Percentiles rank a stretch among this genome's conserved stretches.
These are phyloP conservation scores for Magallana nippona DNA, from an alignment of 2,888 invertebrate species.

Conservation along the genomic window DNA sequence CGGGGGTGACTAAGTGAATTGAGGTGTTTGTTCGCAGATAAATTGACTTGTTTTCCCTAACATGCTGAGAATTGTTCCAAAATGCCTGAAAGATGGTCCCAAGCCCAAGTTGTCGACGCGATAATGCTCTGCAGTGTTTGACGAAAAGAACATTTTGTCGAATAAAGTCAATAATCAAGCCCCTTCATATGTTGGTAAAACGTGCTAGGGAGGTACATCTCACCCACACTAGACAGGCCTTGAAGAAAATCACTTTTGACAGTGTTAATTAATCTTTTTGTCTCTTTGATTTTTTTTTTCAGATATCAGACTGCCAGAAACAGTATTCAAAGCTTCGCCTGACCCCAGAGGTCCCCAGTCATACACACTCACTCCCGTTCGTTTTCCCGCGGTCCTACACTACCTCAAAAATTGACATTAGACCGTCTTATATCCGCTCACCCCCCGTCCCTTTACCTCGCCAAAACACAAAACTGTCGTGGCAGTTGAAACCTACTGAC, in stretches of 20 bases:
- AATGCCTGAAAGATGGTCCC: background rate
- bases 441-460: slow-evolving; percentile 52
- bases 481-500: slow-evolving; percentile 8
- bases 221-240: too few species aligned
- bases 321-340: slow-evolving; percentile 56
- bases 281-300: slow-evolving; percentile 40
- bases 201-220: too few species aligned
- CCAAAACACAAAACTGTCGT: background rate
- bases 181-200: too few species aligned
- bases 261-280: background rate
- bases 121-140: background rate
- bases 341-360: slow-evolving; percentile 3
- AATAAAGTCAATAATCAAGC: background rate
- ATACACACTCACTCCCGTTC: slow-evolving; percentile 52
- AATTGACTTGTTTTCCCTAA: background rate
- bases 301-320: slow-evolving; percentile 60
- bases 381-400: slow-evolving; percentile 54
- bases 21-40: slow-evolving; percentile 9
- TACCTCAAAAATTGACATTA: slow-evolving; percentile 30
- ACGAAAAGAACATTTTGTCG: background rate
- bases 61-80: slow-evolving; percentile 17
- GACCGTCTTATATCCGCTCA: slow-evolving; percentile 53
- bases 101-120: background rate
- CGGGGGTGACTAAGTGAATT: slow-evolving; percentile 5
- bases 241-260: too few species aligned